phyloP scores from a whole-genome alignment of 2,888 invertebrate genomes.

The Pandemis heparana region DNA sequence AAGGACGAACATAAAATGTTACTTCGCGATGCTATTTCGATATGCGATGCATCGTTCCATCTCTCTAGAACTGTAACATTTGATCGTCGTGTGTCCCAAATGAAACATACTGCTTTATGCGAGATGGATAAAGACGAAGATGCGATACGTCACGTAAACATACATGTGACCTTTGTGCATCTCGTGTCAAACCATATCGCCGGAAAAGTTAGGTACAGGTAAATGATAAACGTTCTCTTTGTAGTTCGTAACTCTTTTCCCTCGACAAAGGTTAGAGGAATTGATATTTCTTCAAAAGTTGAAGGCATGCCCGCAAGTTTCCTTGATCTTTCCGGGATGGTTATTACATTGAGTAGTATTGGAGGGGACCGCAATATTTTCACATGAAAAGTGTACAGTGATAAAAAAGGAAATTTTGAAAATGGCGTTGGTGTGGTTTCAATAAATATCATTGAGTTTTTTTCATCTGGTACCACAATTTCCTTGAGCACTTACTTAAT shows the following conservation, averaged over 20 bases:
- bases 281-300: constrained; percentile 33
- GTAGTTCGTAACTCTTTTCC: constrained; percentile 23
- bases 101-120: not conserved
- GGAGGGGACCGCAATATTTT: constrained; percentile 6
- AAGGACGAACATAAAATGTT: constrained; percentile 22
- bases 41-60: constrained; percentile 24
- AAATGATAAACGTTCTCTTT: constrained; percentile 36
- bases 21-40: constrained; percentile 20
- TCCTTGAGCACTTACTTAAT: too few relatives aligned
- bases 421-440: not conserved
- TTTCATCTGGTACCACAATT: too few relatives aligned
- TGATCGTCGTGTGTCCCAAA: not conserved
- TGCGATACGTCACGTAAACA: not conserved
- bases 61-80: not conserved
- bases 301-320: constrained; percentile 10
- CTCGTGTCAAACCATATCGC: not conserved
- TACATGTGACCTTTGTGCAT: not conserved
- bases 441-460: not conserved
- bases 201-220: constrained; percentile 28
- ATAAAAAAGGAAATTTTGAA: not conserved
- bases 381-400: not conserved
- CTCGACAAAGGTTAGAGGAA: constrained; percentile 29
- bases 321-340: constrained; percentile 21
- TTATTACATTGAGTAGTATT: constrained; percentile 12
- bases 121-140: not conserved